phyloP scores from a whole-genome alignment of 2,113 vertebrate genomes.

The Oryzias curvinotus region DNA sequence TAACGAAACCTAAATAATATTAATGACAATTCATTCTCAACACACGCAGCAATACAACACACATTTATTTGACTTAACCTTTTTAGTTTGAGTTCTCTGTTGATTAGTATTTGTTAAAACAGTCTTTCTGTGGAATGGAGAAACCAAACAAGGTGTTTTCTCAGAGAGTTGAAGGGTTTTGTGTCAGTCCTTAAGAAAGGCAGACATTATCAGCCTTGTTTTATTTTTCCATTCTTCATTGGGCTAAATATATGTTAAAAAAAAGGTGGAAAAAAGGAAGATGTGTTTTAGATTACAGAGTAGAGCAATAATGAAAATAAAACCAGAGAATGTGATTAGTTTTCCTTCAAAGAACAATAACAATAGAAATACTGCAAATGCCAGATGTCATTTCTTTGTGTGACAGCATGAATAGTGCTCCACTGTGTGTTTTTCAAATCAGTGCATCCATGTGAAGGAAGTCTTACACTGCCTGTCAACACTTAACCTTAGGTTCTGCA shows the following conservation, averaged over 20 bases:
- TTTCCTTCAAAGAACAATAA: too few species aligned
- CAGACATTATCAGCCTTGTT: constrained; percentile 14
- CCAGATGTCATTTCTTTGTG: too few species aligned
- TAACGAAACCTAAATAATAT: constrained; percentile 49
- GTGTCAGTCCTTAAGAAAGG: not conserved
- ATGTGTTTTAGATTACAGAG: not conserved
- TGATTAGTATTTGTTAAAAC: constrained; percentile 18
- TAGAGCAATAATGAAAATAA: not conserved
- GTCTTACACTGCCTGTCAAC: too few species aligned
- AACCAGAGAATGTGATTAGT: too few species aligned
- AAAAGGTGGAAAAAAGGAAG: not conserved
- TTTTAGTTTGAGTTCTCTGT: constrained; percentile 18
- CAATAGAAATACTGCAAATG: too few species aligned
- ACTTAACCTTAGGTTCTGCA: too few species aligned
- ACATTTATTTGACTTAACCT: constrained; percentile 11
- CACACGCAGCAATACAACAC: not conserved
- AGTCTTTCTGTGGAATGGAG: constrained; percentile 20
- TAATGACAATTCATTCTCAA: not conserved
- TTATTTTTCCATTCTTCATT: constrained; percentile 39
- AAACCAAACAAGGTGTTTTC: constrained; percentile 44
- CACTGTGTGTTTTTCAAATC: too few species aligned
- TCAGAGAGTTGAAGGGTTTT: not conserved
- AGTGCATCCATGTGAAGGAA: too few species aligned
- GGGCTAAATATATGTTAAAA: not conserved
- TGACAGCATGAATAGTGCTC: too few species aligned